phyloP scores from a whole-genome alignment of 92 coral and sea anemone genomes.

The Porites cylindrica region DNA sequence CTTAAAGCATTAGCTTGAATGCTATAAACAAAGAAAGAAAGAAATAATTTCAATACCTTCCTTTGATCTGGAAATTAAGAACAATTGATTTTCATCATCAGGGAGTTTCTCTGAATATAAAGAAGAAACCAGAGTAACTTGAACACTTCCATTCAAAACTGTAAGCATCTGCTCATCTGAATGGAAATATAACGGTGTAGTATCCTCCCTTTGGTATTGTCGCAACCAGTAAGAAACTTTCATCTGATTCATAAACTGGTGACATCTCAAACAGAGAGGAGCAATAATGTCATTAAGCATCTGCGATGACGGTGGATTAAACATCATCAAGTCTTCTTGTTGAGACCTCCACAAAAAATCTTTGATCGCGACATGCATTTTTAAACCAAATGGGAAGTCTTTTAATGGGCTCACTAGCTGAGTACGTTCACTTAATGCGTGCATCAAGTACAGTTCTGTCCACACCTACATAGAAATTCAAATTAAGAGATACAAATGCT shows the following conservation, averaged over 20 bases:
- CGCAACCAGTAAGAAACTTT: slow-evolving; percentile 34
- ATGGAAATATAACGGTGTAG: slow-evolving; percentile 35
- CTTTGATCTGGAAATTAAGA: slow-evolving; percentile 1
- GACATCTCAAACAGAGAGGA: slow-evolving; percentile 62
- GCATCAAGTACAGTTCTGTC: slow-evolving; percentile 26
- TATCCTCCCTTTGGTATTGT: neutral
- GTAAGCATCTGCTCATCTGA: slow-evolving; percentile 49
- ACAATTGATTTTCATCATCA: neutral
- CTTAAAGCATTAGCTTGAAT: too few species aligned
- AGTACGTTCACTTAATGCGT: neutral
- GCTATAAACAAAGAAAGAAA: too few species aligned
- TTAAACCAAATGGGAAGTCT: slow-evolving; percentile 17
- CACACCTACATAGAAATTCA: neutral
- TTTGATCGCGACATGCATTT: slow-evolving; percentile 2
- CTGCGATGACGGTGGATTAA: slow-evolving; percentile 24
- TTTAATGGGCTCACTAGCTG: neutral
- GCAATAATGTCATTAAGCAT: slow-evolving; percentile 54
- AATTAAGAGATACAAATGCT: neutral
- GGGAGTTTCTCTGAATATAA: slow-evolving; percentile 49
- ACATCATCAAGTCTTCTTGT: slow-evolving; percentile 51
- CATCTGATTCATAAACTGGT: slow-evolving; percentile 34
- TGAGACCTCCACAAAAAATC: slow-evolving; percentile 49
- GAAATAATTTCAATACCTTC: neutral
- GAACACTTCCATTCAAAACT: slow-evolving; percentile 48
- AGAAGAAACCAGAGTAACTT: slow-evolving; percentile 49